Evolutionary conservation across 2,113 vertebrate species (phyloP).

Genomic region (Calonectris borealis): DNA sequence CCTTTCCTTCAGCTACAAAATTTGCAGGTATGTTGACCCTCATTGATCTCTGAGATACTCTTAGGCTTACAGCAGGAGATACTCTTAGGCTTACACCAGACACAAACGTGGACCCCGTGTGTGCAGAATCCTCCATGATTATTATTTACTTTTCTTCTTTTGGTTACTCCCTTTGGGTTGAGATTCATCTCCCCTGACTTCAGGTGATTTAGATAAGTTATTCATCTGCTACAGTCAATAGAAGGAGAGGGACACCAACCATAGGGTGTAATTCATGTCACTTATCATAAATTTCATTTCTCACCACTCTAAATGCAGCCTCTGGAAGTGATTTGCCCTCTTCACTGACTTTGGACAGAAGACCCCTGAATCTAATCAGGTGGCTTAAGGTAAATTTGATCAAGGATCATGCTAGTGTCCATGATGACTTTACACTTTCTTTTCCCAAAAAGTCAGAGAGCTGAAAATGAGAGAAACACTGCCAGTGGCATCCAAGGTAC

Average conservation of each 20-base stretch:
- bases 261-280: not conserved
- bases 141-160: not conserved
- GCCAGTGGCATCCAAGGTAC: not conserved
- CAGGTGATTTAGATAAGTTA: not conserved
- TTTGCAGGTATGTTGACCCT: not conserved
- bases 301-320: not conserved
- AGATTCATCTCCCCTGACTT: not conserved
- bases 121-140: not conserved
- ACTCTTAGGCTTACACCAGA: not conserved
- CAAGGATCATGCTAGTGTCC: not conserved
- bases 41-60: not conserved
- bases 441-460: not conserved
- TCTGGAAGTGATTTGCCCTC: not conserved
- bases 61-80: not conserved
- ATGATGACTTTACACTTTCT: not conserved
- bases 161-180: not conserved
- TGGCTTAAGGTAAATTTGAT: not conserved
- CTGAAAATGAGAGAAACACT: not conserved
- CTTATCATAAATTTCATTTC: not conserved
- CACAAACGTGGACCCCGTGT: not conserved
- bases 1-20: not conserved
- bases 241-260: not conserved
- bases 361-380: not conserved
- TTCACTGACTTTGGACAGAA: not conserved
- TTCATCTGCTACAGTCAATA: not conserved